Evolutionary conservation across 2,797 vertebrate genomes (phyloP).

Genomic region (Discoglossus pictus): DNA sequence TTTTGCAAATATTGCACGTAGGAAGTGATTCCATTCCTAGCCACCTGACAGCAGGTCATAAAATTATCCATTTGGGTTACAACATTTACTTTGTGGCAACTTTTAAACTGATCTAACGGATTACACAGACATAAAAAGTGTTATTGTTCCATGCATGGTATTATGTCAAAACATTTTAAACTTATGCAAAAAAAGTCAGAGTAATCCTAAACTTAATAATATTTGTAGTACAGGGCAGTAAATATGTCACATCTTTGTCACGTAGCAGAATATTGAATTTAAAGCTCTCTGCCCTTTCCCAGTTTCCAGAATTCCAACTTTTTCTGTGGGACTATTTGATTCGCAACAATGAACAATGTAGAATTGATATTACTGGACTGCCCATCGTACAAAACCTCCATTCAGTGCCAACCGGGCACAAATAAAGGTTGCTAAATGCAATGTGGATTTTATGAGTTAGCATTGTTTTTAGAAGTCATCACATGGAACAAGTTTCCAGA

Average conservation of each 20-base stretch:
- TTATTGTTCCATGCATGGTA: slow-evolving; percentile 32
- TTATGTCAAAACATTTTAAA: slow-evolving; percentile 46
- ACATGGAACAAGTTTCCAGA: slow-evolving; percentile 54
- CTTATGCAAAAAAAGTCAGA: slow-evolving; percentile 27
- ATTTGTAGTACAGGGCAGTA: slow-evolving; percentile 34
- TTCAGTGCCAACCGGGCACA: slow-evolving; percentile 50
- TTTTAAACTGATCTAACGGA: slow-evolving; percentile 35
- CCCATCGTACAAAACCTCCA: slow-evolving; percentile 55
- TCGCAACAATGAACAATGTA: slow-evolving; percentile 55
- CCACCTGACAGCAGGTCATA: slow-evolving; percentile 45
- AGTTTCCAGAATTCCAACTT: slow-evolving; percentile 18
- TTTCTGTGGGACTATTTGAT: slow-evolving; percentile 8
- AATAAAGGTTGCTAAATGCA: slow-evolving; percentile 51
- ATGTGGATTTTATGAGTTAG: slow-evolving; percentile 56
- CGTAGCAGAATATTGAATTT: slow-evolving; percentile 20
- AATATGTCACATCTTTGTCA: slow-evolving; percentile 48
- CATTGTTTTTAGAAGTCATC: slow-evolving; percentile 63
- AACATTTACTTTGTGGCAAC: slow-evolving; percentile 40
- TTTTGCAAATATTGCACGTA: slow-evolving; percentile 15
- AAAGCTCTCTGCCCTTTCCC: slow-evolving; percentile 26
- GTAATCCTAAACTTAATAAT: slow-evolving; percentile 43
- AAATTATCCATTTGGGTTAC: slow-evolving; percentile 43
- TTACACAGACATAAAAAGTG: slow-evolving; percentile 39
- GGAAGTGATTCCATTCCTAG: slow-evolving; percentile 31
- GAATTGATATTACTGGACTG: slow-evolving; percentile 3